Evolutionary conservation across 30 jellyfish, hydroid and myxozoan genomes (phyloP).

Genomic region (Clytia hemisphaerica): DNA sequence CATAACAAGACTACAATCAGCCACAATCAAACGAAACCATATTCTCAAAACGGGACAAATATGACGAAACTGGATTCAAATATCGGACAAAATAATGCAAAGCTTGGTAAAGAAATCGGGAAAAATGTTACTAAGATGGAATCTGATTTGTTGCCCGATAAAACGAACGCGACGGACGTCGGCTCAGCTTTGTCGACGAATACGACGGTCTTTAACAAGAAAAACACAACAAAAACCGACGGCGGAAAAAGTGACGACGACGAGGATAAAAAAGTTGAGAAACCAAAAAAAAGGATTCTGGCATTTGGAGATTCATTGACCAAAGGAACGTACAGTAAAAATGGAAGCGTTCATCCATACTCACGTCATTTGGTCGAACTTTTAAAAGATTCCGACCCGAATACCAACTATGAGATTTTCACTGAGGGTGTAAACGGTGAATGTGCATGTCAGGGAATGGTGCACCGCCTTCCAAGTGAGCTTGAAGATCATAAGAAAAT

Average conservation of each 20-base stretch:
- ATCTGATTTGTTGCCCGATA: too few species aligned
- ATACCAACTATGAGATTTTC: conserved; percentile 12
- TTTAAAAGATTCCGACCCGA: neutral
- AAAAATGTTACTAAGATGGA: too few species aligned
- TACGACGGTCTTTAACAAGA: too few species aligned
- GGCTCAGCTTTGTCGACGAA: too few species aligned
- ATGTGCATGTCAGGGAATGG: conserved; percentile 63
- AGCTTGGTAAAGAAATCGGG: too few species aligned
- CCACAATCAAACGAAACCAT: too few species aligned
- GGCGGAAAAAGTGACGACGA: neutral
- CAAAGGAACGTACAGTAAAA: conserved; percentile 56
- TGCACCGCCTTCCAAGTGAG: conserved; percentile 39
- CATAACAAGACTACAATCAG: too few species aligned
- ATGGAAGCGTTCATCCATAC: conserved; percentile 57
- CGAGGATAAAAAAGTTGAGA: neutral
- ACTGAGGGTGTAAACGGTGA: conserved; percentile 69
- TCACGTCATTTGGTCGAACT: conserved; percentile 35
- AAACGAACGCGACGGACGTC: too few species aligned
- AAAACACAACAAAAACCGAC: conserved; percentile 11
- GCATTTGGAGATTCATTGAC: conserved; percentile 91
- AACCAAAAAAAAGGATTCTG: conserved; percentile 15
- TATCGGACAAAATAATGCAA: too few species aligned
- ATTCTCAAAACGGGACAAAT: too few species aligned
- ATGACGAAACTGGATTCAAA: too few species aligned
- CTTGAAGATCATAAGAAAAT: conserved; percentile 19